Evolutionary conservation across 1,140 invertebrate genomes (phyloP), one percentile per base, ranked within the genome.

Genomic region (Halyomorpha halys): DNA sequence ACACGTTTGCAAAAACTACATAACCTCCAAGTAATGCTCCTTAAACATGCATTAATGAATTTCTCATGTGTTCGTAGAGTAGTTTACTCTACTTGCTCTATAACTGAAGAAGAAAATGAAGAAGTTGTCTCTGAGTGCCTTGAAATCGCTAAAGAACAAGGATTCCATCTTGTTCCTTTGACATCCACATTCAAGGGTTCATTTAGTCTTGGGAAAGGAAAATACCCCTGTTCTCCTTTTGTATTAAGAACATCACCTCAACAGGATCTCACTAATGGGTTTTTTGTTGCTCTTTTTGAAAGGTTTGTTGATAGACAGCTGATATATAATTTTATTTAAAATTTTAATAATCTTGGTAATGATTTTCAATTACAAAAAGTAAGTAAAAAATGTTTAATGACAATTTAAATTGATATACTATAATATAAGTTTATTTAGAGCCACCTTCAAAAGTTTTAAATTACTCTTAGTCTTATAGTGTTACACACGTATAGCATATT

Each of bases 21-120:
- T 34, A 83, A 83, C 16, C 84, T 97, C 66, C 95, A 98, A 79
- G 83, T 84, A 23, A 84, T 86, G 70, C 81, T 98, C 56, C 76
- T 98, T 11, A 82, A 85, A 66, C 88, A 92, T 74, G 94, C 94
- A 0, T 81, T 98, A 68, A 82, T 79, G 18, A 76, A 79, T 5
- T 96, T 96, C 75, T 89, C 91, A 2, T 83, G 83, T 64, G 90
- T 85, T 0, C 87, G 93, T 72, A 78, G 84, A 65, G 83, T 98
- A 53, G 86, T 96, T 8, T 98, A 98, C 73, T 97, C 94, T 18
- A 98, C 95, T 0, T 98, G 95, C 74, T 98, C 95, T 0, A 72
- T 94, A 25, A 81, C 88, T 74, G 78, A 83, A 8, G 84, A 93
- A 78, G 96, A 98, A 78, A 98, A 98, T 74, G 96, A 98, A 77